Conservation (phyloP, 2,113 vertebrate genomes). For the Mobula hypostoma region DNA sequence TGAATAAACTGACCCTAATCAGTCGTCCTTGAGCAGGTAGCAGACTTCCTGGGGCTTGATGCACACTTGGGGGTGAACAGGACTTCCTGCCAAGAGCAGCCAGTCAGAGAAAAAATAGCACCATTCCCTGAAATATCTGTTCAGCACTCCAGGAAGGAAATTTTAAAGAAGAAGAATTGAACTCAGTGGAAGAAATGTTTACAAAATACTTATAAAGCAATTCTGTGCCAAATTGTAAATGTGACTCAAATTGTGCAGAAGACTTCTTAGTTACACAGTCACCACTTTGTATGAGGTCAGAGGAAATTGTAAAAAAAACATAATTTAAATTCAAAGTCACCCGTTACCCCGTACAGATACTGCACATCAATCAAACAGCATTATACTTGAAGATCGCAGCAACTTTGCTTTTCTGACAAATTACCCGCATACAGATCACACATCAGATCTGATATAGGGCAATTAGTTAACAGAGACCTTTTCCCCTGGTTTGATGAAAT, state of each 20-base stretch:
- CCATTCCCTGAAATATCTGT: neutral
- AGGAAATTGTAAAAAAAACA: neutral
- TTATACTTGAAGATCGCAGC: neutral
- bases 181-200: neutral
- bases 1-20: neutral
- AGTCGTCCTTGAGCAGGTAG: neutral
- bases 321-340: neutral
- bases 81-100: neutral
- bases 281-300: neutral
- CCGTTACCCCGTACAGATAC: neutral
- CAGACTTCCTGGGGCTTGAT: neutral
- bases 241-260: neutral
- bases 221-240: neutral
- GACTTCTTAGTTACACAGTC: neutral
- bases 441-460: neutral
- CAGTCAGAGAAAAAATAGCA: neutral
- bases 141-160: neutral
- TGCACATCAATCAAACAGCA: neutral
- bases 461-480: conserved; percentile 1
- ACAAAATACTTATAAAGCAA: neutral
- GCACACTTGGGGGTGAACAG: neutral
- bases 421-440: conserved; percentile 13
- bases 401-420: neutral
- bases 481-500: neutral
- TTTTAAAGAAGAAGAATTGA: neutral